phyloP scores from a whole-genome alignment of 2,888 invertebrate genomes.

The Temnothorax unifasciatus region DNA sequence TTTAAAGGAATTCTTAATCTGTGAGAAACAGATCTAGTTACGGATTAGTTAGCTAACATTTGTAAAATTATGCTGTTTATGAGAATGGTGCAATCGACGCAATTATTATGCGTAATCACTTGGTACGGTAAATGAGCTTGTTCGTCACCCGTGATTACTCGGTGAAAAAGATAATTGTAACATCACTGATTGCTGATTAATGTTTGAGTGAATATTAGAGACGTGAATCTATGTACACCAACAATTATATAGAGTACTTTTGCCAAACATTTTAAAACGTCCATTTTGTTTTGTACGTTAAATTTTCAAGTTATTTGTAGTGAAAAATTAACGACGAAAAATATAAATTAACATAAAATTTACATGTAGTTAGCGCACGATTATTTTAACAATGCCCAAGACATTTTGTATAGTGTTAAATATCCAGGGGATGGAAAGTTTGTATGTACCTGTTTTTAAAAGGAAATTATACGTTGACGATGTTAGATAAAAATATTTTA shows the following conservation, averaged over 20 bases:
- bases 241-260: constrained; percentile 5
- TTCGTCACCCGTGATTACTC: constrained; percentile 23
- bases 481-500: constrained; percentile 1
- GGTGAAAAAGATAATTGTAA: constrained; percentile 46
- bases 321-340: constrained; percentile 4
- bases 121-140: constrained; percentile 31
- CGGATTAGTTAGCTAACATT: constrained; percentile 25
- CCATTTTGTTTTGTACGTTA: neutral
- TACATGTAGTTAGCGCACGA: constrained; percentile 1
- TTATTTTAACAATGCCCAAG: neutral
- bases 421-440: neutral
- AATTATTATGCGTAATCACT: constrained; percentile 45
- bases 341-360: constrained; percentile 28
- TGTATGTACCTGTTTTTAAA: constrained; percentile 3
- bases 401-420: constrained; percentile 9
- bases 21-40: neutral
- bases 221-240: constrained; percentile 13
- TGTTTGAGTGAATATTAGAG: constrained; percentile 17
- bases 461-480: neutral
- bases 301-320: neutral
- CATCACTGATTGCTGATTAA: constrained; percentile 42
- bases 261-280: neutral
- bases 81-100: constrained; percentile 16
- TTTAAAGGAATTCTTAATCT: constrained; percentile 4
- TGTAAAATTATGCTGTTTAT: neutral